A percentile compares a stretch with the other conserved stretches of the same genome.
These are phyloP conservation scores for Callipepla californica DNA, from an alignment of 2,113 vertebrate genomes.

Conservation along the genomic window DNA sequence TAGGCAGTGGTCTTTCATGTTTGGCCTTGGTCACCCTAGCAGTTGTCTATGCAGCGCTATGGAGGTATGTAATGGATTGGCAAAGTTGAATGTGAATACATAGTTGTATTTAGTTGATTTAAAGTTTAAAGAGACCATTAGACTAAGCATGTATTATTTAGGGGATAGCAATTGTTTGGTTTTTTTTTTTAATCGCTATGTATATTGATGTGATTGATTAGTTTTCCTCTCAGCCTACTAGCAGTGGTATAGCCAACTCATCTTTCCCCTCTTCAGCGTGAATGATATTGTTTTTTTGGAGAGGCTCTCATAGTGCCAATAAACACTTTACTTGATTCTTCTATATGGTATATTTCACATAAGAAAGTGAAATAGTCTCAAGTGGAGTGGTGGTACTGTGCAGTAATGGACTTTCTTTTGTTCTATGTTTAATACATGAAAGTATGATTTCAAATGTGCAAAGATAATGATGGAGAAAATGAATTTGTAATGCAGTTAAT, in stretches of 20 bases:
- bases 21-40: conserved; percentile 95
- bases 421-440: neutral
- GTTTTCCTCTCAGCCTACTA: neutral
- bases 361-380: neutral
- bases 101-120: neutral
- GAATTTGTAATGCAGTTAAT: neutral
- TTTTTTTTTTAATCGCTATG: neutral
- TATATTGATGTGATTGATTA: neutral
- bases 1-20: conserved; percentile 98
- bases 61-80: conserved; percentile 87
- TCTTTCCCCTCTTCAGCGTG: neutral
- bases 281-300: neutral
- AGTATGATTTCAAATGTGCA: neutral
- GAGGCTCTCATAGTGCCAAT: neutral
- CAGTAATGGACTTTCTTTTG: neutral
- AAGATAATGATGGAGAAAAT: neutral
- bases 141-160: neutral
- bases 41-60: conserved; percentile 94
- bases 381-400: neutral
- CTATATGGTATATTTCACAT: neutral
- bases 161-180: neutral
- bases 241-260: neutral
- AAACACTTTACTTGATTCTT: conserved; percentile 12
- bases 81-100: neutral
- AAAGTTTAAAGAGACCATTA: neutral